These are phyloP conservation scores for Parasteatoda tepidariorum DNA, from an alignment of 1,140 invertebrate genomes.

Conservation along the genomic window DNA sequence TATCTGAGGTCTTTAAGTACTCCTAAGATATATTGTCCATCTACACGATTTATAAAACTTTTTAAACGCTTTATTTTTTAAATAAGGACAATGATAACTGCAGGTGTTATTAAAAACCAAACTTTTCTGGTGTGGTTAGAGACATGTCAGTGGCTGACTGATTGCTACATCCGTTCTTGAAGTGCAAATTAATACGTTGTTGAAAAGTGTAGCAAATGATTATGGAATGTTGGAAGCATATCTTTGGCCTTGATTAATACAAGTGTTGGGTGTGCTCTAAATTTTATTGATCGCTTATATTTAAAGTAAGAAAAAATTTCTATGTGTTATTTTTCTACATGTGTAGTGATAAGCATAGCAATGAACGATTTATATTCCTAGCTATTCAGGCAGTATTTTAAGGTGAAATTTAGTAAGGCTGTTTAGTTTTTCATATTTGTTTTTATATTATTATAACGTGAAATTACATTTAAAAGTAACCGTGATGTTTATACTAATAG, in stretches of 20 bases:
- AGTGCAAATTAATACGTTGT: constrained; percentile 19
- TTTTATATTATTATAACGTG: background rate
- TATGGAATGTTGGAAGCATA: background rate
- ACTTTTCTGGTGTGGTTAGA: constrained; percentile 2
- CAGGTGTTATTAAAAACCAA: constrained; percentile 3
- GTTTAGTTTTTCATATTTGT: background rate
- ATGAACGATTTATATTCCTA: background rate
- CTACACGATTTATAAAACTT: background rate
- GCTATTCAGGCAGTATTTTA: background rate
- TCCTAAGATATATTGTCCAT: too few species aligned
- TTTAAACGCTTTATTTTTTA: background rate
- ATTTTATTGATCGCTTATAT: background rate
- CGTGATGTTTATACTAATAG: too few species aligned
- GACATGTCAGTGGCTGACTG: background rate
- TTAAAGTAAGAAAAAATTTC: background rate
- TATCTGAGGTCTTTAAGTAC: too few species aligned
- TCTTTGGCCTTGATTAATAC: background rate
- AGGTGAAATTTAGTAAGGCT: background rate
- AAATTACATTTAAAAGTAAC: too few species aligned
- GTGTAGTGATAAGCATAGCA: too few species aligned
- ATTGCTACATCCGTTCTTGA: constrained; percentile 55
- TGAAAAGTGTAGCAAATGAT: constrained; percentile 1
- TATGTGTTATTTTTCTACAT: background rate
- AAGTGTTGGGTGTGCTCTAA: background rate
- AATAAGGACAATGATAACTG: constrained; percentile 5